Evolutionary conservation across 2,797 vertebrate genomes (phyloP).

Genomic region (Dicrostonyx torquatus): DNA sequence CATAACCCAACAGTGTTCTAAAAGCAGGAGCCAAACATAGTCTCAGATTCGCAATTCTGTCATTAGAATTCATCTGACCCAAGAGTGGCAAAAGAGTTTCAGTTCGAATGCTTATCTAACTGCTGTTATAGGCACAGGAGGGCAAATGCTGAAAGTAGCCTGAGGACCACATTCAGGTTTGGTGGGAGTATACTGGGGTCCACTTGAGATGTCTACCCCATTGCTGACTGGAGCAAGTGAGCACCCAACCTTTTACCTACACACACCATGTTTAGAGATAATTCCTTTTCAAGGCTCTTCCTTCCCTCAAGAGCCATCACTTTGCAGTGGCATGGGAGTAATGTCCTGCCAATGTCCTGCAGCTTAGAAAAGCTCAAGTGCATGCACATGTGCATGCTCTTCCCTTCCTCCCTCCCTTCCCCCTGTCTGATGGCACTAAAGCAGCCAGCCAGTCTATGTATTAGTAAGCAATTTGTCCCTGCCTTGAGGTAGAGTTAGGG

Average conservation of each 20-base stretch:
- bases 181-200: not conserved
- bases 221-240: not conserved
- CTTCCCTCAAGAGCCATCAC: not conserved
- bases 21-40: not conserved
- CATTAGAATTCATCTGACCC: not conserved
- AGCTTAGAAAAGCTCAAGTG: not conserved
- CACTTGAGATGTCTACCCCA: not conserved
- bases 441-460: not conserved
- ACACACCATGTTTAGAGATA: not conserved
- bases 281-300: not conserved
- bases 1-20: not conserved
- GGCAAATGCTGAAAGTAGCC: not conserved
- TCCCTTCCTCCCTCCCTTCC: not conserved
- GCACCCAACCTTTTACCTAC: not conserved
- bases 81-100: not conserved
- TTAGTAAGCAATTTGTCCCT: not conserved
- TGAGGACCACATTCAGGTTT: not conserved
- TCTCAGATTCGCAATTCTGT: not conserved
- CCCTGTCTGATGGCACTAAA: not conserved
- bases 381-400: not conserved
- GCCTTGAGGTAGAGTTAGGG: not conserved
- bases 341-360: not conserved
- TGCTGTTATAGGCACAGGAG: not conserved
- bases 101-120: not conserved
- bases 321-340: not conserved